Evolutionary conservation across 2,113 vertebrate species (phyloP), one percentile per base, ranked within the genome.

Genomic region (Hyperopisus bebe): DNA sequence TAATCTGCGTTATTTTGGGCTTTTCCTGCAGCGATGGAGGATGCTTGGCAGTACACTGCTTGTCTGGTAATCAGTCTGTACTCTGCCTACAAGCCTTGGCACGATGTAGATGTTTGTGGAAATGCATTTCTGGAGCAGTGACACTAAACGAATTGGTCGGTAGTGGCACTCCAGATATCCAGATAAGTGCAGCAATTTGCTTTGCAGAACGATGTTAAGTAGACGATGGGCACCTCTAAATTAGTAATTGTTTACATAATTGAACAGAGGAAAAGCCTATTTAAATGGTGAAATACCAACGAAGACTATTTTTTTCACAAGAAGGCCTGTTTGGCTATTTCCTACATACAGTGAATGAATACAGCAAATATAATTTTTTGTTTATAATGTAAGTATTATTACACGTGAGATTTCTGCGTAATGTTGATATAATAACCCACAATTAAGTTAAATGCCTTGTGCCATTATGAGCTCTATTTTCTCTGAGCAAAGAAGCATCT

Each of bases 61-160:
- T 51, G 88, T 89, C 66, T 74, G 44, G 46, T 88, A 46, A 88
- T 88, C 66, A 80, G 46, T 21, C 87, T 70, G 87, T 13, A 80
- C 15, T 74, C 62, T 31, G 19, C 87, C 44, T 44, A 27, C 5
- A 62, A 89, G 44, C 19, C 27, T 82, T 82, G 66, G 88, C 66
- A 88, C 44, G 11, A 11, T 15, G 58, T 35, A 31, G 24, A 47
- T 27, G 66, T 46, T 35, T 89, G 88, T 27, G 88, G 46, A 74
- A 50, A 24, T 35, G 66, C n/a, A 42, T n/a, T 62, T 88, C 31
- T 53, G 85, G 85, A 86, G 48, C 46, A 53, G 48, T n/a, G 85
- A 50, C 48, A 86, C 85, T 17, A 31, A 47, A 27, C 3, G 21
- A 58, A 87, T 31, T 42, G 31, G 58, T 88, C 1, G 3, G 44